These are phyloP conservation scores for Pachypanchax playfairii DNA, from an alignment of 2,113 vertebrate species.

Conservation along the genomic window DNA sequence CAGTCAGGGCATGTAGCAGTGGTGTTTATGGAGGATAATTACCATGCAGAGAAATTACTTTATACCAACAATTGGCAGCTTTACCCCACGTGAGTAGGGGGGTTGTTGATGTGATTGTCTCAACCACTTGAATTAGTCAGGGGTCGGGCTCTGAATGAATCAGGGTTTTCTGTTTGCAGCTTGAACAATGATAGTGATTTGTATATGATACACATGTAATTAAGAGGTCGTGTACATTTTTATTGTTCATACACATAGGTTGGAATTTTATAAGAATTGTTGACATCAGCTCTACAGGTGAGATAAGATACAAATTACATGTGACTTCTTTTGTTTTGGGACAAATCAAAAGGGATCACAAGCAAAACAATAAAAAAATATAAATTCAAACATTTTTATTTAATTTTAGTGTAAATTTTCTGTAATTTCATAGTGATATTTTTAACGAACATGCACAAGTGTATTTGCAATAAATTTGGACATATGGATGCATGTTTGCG, in stretches of 20 bases:
- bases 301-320: too few relatives aligned
- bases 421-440: not conserved
- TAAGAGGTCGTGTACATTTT: not conserved
- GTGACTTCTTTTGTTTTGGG: too few relatives aligned
- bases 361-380: not conserved
- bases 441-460: not conserved
- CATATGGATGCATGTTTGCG: not conserved
- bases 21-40: slow-evolving; percentile 72
- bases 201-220: not conserved
- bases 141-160: slow-evolving; percentile 32
- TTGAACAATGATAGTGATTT: not conserved
- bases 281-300: not conserved
- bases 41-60: slow-evolving; percentile 65
- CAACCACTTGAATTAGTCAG: slow-evolving; percentile 43
- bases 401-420: not conserved
- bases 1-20: slow-evolving; percentile 47
- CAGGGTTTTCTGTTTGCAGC: slow-evolving; percentile 9
- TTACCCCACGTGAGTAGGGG: slow-evolving; percentile 48
- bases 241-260: not conserved
- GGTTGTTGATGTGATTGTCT: slow-evolving; percentile 59
- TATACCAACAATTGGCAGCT: slow-evolving; percentile 59
- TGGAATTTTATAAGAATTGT: too few relatives aligned
- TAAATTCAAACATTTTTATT: not conserved
- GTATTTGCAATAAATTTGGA: too few relatives aligned
- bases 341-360: not conserved